These are phyloP conservation scores for Pollachius pollachius DNA, from an alignment of 2,113 vertebrate species.

Conservation along the genomic window DNA sequence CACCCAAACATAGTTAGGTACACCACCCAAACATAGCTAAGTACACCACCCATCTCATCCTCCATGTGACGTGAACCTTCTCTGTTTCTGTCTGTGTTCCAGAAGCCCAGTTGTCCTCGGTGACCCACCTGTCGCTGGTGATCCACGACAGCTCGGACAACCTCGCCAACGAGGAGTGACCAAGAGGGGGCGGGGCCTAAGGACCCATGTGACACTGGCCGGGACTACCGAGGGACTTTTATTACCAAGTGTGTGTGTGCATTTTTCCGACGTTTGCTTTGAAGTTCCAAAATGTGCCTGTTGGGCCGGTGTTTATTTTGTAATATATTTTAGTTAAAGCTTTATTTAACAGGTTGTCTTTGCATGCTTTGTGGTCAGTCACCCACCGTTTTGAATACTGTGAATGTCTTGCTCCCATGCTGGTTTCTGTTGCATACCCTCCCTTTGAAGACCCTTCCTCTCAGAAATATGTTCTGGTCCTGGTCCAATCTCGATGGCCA, in stretches of 20 bases:
- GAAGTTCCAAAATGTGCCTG: not conserved
- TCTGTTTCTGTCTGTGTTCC: not conserved
- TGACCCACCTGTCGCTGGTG: not conserved
- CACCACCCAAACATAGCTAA: too few relatives aligned
- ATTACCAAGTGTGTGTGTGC: too few relatives aligned
- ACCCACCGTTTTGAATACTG: conserved; percentile 3
- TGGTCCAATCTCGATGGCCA: too few relatives aligned
- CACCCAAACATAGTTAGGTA: too few relatives aligned
- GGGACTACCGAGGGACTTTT: too few relatives aligned
- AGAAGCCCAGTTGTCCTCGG: not conserved
- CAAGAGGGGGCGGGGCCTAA: not conserved
- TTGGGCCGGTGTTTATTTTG: not conserved
- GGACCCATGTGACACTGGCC: too few relatives aligned
- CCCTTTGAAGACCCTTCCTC: too few relatives aligned
- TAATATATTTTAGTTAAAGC: not conserved
- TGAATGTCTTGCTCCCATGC: too few relatives aligned
- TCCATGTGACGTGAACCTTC: too few relatives aligned
- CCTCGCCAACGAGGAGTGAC: not conserved
- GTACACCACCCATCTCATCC: too few relatives aligned
- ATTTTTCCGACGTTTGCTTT: not conserved
- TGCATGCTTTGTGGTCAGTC: not conserved
- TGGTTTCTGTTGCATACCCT: not conserved
- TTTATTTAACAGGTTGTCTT: not conserved
- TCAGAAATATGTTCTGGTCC: too few relatives aligned
- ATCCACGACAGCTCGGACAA: not conserved